Base-by-base conservation (phyloP, 2,888 invertebrate genomes). In the Monochamus alternatus region DNA sequence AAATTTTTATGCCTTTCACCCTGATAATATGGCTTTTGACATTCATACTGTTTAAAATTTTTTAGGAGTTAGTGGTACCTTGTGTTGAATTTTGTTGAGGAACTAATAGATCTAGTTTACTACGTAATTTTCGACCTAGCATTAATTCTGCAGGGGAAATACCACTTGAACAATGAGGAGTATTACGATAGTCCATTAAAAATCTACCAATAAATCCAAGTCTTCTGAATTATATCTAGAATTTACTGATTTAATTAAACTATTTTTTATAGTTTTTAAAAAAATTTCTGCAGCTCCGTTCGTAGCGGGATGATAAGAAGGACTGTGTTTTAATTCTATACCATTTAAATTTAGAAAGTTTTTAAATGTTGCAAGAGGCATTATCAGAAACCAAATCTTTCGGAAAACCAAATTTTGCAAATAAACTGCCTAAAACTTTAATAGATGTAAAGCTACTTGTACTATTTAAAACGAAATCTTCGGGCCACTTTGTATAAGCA, bases 61-160 rank as follows among this genome's bases (percentile, higher is more conserved):
- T 51, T 12, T 9, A 3, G n/a, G 51, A n/a, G n/a, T n/a, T 47
- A 5, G 51, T 12, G 9, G 3, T 51, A 51, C n/a, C 3, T 55
- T 55, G 5, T 55, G 12, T 14, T n/a, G n/a, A 55, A 55, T n/a
- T 55, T n/a, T 55, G n/a, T 55, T 38, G 38, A 3, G 55, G 14
- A n/a, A n/a, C n/a, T 55, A n/a, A n/a, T 12, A 74, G 44, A 58
- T 74, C 64, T 30, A 69, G 64, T 65, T 64, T 64, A 38, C 47
- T 55, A 44, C 58, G 12, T 58, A 74, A 69, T 47, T 55, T 62
- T 52, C 64, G 43, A 44, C 74, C 64, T 5, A 74, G 10, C 60
- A 74, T 51, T 32, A 74, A 68, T 68, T 74, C 14, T 43, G 68
- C 60, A 4, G 74, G 74, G 52, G 51, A 55, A 60, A 52, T 31